A percentile compares a stretch with the other conserved stretches of the same genome.
phyloP scores from a whole-genome alignment of 2,797 vertebrate species.

The Poecile montanus region DNA sequence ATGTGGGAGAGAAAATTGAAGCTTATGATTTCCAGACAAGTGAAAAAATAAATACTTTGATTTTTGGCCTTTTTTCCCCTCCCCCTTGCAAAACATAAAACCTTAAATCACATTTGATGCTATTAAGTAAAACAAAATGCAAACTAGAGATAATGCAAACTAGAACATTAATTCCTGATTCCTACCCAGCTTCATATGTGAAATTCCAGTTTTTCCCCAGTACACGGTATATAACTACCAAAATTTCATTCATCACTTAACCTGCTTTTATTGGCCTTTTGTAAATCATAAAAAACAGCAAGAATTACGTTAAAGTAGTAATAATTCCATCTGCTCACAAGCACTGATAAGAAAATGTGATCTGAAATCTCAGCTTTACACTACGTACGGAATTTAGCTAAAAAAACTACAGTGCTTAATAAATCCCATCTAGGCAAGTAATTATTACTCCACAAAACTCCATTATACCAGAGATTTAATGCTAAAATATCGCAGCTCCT shows the following conservation, averaged over 20 bases:
- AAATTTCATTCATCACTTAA: background rate
- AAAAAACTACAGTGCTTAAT: background rate
- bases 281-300: background rate
- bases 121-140: background rate
- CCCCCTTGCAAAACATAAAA: background rate
- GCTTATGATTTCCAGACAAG: background rate
- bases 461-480: background rate
- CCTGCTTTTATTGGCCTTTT: background rate
- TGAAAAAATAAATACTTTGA: background rate
- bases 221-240: background rate
- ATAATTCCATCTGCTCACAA: background rate
- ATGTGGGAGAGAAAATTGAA: background rate
- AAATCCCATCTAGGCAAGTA: background rate
- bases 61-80: background rate
- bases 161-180: background rate
- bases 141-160: background rate
- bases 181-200: background rate
- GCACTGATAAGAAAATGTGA: background rate
- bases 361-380: background rate
- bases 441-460: background rate
- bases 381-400: background rate
- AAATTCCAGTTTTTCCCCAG: background rate
- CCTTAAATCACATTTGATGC: background rate
- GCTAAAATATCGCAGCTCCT: background rate
- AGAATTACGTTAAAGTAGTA: background rate